Base-by-base conservation (phyloP, 1,140 invertebrate species). In the Tachypleus tridentatus region DNA sequence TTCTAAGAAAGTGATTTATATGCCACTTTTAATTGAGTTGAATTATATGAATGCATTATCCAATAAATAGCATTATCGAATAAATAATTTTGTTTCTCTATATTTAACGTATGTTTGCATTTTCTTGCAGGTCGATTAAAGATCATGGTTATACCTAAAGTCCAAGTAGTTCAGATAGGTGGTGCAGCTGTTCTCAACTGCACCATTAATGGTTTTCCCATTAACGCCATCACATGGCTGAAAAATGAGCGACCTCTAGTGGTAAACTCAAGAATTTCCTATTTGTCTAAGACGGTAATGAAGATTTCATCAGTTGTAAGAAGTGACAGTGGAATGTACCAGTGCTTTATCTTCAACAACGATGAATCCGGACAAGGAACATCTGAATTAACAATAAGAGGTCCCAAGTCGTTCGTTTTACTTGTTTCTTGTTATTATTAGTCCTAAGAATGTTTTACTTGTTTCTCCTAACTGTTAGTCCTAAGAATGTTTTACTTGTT, bases 151-250 rank as follows among this genome's bases (percentile, higher is more conserved):
- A 29, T 29, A 29, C 80, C 79, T 10, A 65, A 72, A 8, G 65
- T 72, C n/a, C 75, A 78, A 66, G 52, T 65, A 6, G 69, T 71
- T 47, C 90, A 93, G 75, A 82, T 87, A 60, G 70, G 69, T 29
- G 62, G 66, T 49, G 59, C 62, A 4, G 67, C 65, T 5, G 69
- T 65, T 47, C 63, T 70, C 48, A 70, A 67, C 62, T 70, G 69
- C 57, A 70, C 65, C 49, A 54, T 68, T 5, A 82, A 84, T 58
- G 89, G 89, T 50, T 86, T 87, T 75, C 86, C 86, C 29, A 81
- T 87, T 49, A 84, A 84, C 64, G 81, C 81, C 53, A 73, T 91
- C 62, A 82, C 85, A 70, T 70, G 69, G 69, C 62, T 57, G 49
- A 68, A 66, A 47, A 63, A 70, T 54, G 64, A 59, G 10, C 64